These are phyloP conservation scores for Nothocercus nigrocapillus DNA, from an alignment of 2,113 vertebrate genomes.

Conservation along the genomic window DNA sequence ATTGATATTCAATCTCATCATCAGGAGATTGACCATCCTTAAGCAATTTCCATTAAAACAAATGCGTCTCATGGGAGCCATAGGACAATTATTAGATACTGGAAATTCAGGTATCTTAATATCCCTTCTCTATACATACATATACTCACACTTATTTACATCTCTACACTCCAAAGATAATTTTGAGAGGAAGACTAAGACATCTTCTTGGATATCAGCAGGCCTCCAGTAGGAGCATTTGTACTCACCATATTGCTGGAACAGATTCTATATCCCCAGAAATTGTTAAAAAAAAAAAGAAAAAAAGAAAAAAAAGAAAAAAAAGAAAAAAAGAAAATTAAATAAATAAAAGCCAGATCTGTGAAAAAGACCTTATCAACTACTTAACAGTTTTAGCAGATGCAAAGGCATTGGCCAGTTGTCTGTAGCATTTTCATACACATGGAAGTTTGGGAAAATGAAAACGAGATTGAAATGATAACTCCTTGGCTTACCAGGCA, in stretches of 20 bases:
- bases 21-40: neutral
- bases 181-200: neutral
- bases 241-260: constrained; percentile 57
- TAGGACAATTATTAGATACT: neutral
- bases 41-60: constrained; percentile 44
- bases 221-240: constrained; percentile 43
- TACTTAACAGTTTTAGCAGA: constrained; percentile 60
- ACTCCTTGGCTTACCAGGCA: constrained; percentile 1
- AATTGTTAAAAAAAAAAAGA: neutral
- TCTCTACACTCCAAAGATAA: neutral
- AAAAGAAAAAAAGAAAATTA: neutral
- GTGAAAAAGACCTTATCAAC: constrained; percentile 65
- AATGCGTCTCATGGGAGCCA: constrained; percentile 1
- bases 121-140: neutral
- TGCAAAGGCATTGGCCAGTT: constrained; percentile 64
- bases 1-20: constrained; percentile 47
- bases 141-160: neutral
- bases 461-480: constrained; percentile 40
- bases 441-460: constrained; percentile 46
- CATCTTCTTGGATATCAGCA: neutral
- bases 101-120: neutral
- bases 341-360: constrained; percentile 11
- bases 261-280: constrained; percentile 62
- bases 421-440: constrained; percentile 52
- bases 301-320: constrained; percentile 20